These are phyloP conservation scores for Plagiodera versicolora DNA, from an alignment of 2,888 invertebrate species.

Conservation along the genomic window DNA sequence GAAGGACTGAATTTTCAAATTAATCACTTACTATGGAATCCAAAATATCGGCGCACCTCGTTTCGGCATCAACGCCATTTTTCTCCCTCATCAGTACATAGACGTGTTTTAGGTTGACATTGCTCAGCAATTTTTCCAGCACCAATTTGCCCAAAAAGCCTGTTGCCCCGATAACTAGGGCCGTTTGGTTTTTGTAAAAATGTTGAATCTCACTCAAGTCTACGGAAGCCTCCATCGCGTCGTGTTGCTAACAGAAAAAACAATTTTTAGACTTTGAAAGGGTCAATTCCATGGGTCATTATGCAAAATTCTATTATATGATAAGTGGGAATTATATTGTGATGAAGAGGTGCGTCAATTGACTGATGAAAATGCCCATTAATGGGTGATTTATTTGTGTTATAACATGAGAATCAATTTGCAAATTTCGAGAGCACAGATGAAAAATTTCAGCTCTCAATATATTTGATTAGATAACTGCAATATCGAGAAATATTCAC, in stretches of 20 bases:
- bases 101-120: constrained; percentile 39
- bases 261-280: background rate
- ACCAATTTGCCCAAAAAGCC: constrained; percentile 40
- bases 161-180: constrained; percentile 38
- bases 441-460: no score
- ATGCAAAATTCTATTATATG: constrained; percentile 1
- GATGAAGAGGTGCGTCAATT: no score
- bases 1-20: no score
- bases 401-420: no score
- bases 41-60: constrained; percentile 30
- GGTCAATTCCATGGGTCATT: background rate
- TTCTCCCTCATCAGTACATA: constrained; percentile 45
- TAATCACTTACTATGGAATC: constrained; percentile 33
- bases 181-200: constrained; percentile 33
- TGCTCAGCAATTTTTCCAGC: constrained; percentile 43
- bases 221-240: constrained; percentile 13
- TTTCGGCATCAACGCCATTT: constrained; percentile 36
- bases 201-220: constrained; percentile 33
- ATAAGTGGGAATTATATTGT: background rate
- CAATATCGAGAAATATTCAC: no score
- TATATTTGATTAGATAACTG: no score
- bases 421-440: no score
- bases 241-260: background rate
- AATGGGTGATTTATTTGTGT: no score
- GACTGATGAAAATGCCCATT: no score